These are phyloP conservation scores for Operophtera brumata DNA, from an alignment of 2,888 invertebrate genomes.

Conservation along the genomic window DNA sequence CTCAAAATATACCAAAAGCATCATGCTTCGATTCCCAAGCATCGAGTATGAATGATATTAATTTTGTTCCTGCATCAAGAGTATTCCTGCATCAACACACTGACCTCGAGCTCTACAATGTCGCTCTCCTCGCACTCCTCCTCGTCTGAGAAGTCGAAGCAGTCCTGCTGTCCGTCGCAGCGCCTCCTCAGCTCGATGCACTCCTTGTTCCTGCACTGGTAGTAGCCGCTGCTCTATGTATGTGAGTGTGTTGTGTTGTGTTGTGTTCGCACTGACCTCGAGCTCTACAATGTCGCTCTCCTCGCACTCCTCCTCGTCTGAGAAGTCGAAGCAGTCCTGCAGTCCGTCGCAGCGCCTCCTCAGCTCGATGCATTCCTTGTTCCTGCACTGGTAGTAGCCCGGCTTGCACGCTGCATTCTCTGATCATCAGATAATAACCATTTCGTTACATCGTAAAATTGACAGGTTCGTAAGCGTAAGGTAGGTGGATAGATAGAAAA, in stretches of 20 bases:
- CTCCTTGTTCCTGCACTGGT: conserved; percentile 83
- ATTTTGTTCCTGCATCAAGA: too few relatives aligned
- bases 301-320: conserved; percentile 84
- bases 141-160: conserved; percentile 88
- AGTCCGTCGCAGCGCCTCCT: conserved; percentile 86
- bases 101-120: conserved; percentile 23
- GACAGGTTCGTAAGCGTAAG: too few relatives aligned
- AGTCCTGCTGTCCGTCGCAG: conserved; percentile 89
- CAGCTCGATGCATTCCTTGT: conserved; percentile 85
- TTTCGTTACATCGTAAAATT: too few relatives aligned
- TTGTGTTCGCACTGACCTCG: too few relatives aligned
- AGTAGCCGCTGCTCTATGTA: too few relatives aligned
- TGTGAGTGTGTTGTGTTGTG: too few relatives aligned
- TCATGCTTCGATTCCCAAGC: too few relatives aligned
- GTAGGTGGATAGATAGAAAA: too few relatives aligned
- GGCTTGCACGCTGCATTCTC: conserved; percentile 58
- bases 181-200: conserved; percentile 85
- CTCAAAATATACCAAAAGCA: too few relatives aligned
- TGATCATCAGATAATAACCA: conserved; percentile 25
- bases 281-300: conserved; percentile 34
- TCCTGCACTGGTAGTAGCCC: conserved; percentile 82
- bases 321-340: conserved; percentile 87
- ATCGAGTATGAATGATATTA: too few relatives aligned
- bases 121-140: conserved; percentile 61
- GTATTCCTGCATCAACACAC: too few relatives aligned